Base-by-base conservation (phyloP, 1,140 invertebrate species). In the Hycleus phaleratus region DNA sequence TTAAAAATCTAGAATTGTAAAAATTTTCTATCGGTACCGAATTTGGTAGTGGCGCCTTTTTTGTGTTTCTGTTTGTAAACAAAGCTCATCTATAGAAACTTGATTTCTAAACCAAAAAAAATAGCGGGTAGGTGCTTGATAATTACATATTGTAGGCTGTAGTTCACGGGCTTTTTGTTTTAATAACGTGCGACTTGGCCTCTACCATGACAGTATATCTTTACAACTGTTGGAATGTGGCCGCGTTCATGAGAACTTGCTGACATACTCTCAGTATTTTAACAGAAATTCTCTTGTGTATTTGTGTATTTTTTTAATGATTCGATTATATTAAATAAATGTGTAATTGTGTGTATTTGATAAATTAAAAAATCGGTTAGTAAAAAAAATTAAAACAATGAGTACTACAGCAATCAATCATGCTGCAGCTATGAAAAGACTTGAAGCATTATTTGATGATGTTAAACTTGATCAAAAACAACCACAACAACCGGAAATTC, bases 381-480 rank as follows among this genome's bases (percentile, higher is more conserved):
- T 11, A 42, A 7, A 42, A 42, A 32, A 0, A 49, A 63, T 18
- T 18, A 18, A 18, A 18, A 18, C 18, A 60, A 79, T 79, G 77
- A 74, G 74, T 45, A 75, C 32, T 5, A 32, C 78, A 26, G 74
- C 78, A 24, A 76, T 79, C 26, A 81, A 80, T 68, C 81, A 82
- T 62, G 80, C 81, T 45, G 77, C 80, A 26, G 83, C 85, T 2
- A 83, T 87, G 65, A 83, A 81, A 56, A 81, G 85, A 43, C 70
- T 88, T 62, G 85, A 88, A 67, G 83, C 81, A 1, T 78, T 89
- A 55, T 88, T 89, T 71, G 78, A 79, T 38, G 83, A 81, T 62
- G 78, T 83, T 40, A 82, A 78, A 65, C 61, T 86, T 49, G 82
- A 85, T 18, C 71, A 74, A 24, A 67, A 71, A 73, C 53, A 69